Evolutionary conservation across 2,113 vertebrate species (phyloP).

Genomic region (Forbesichthys agassizii): DNA sequence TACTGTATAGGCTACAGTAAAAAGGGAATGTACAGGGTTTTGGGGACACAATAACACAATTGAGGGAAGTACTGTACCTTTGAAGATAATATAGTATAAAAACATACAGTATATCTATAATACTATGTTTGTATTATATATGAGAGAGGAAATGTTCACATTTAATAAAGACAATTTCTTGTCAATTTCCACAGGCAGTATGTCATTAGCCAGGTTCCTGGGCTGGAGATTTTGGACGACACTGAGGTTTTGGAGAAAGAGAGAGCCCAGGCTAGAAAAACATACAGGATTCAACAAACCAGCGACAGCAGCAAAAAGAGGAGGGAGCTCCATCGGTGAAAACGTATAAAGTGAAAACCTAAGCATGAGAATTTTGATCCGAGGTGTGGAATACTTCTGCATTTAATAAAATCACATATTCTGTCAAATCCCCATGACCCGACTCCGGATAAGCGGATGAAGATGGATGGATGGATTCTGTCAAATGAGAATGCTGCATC

Average conservation of each 20-base stretch:
- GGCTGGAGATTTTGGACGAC: slow-evolving; percentile 77
- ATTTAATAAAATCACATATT: no score
- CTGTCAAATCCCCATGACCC: no score
- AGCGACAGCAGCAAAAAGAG: slow-evolving; percentile 50
- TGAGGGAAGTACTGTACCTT: not conserved
- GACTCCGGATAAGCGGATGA: no score
- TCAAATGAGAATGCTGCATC: no score
- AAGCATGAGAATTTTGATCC: no score
- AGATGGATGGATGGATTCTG: no score
- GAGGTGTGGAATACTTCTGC: no score
- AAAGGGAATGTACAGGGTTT: no score
- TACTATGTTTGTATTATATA: not conserved
- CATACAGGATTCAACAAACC: slow-evolving; percentile 67
- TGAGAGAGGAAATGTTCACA: not conserved
- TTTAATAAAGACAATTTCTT: not conserved
- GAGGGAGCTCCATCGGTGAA: slow-evolving; percentile 53
- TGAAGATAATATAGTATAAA: not conserved
- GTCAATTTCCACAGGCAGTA: slow-evolving; percentile 61
- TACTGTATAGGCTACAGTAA: no score
- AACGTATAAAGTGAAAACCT: not conserved
- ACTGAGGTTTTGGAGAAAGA: slow-evolving; percentile 74
- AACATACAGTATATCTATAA: no score
- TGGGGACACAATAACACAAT: no score
- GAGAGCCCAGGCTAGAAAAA: slow-evolving; percentile 66
- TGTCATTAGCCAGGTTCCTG: slow-evolving; percentile 77